A percentile compares a stretch with the other conserved stretches of the same genome.
Evolutionary conservation across 2,113 vertebrate species (phyloP).

Genomic region (Poeciliopsis turrubarensis): DNA sequence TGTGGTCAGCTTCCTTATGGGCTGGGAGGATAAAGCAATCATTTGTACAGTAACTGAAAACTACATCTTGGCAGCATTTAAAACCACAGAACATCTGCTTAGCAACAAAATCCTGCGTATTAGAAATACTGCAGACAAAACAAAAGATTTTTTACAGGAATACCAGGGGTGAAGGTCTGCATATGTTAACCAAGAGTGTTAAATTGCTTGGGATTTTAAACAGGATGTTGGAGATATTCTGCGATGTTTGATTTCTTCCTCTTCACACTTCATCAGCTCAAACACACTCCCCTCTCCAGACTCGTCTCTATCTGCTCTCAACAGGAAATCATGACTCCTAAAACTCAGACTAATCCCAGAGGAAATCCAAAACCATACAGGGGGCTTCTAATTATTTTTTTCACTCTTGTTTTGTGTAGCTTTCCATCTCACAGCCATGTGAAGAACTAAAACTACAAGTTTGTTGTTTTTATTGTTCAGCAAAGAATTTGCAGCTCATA

Average conservation of each 20-base stretch:
- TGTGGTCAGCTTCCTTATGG: conserved; percentile 51
- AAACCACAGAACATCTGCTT: conserved; percentile 4
- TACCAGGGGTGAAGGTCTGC: neutral
- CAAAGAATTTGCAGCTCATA: neutral
- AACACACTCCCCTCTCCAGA: conserved; percentile 42
- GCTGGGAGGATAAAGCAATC: conserved; percentile 32
- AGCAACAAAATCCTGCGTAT: conserved; percentile 8
- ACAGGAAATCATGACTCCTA: conserved; percentile 81
- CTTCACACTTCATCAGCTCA: conserved; percentile 54
- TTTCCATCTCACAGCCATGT: neutral
- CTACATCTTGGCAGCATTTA: conserved; percentile 20
- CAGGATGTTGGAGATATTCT: conserved; percentile 54
- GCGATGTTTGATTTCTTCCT: conserved; percentile 64
- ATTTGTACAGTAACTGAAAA: conserved; percentile 72
- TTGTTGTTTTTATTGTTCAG: neutral
- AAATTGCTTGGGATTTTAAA: conserved; percentile 28
- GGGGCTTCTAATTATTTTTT: conserved; percentile 39
- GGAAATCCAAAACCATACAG: conserved; percentile 56
- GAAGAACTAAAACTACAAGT: conserved; percentile 1
- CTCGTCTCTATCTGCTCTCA: conserved; percentile 51
- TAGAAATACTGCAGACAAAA: conserved; percentile 21
- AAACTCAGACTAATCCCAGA: conserved; percentile 70
- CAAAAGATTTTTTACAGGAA: neutral
- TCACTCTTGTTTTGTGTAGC: neutral
- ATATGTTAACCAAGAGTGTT: neutral